phyloP scores from a whole-genome alignment of 2,888 invertebrate genomes.

The Aquatica leii region DNA sequence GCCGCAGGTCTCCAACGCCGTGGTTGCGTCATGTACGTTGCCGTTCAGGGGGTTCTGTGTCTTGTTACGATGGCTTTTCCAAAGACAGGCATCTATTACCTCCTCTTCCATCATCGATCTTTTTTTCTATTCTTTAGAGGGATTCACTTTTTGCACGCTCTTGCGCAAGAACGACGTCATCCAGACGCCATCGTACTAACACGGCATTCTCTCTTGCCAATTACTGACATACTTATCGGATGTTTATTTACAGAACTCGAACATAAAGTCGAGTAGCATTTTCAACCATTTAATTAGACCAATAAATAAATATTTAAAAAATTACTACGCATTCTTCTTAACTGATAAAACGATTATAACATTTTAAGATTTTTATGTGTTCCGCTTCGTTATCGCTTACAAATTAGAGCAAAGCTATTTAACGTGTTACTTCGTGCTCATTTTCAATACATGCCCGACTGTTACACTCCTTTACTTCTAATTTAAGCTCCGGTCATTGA shows the following conservation, averaged over 20 bases:
- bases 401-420: constrained; percentile 4
- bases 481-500: background rate
- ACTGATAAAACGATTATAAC: no score
- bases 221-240: constrained; percentile 14
- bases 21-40: constrained; percentile 38
- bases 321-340: background rate
- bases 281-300: constrained; percentile 7
- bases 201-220: constrained; percentile 25
- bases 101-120: constrained; percentile 16
- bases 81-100: constrained; percentile 2
- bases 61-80: constrained; percentile 15
- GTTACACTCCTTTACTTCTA: background rate
- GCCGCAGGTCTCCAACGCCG: constrained; percentile 40
- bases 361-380: constrained; percentile 4
- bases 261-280: no score
- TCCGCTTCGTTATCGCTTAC: constrained; percentile 16
- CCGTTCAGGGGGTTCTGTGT: constrained; percentile 25
- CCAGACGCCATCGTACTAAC: constrained; percentile 21
- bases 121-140: constrained; percentile 1
- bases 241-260: constrained; percentile 28
- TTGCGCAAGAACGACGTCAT: constrained; percentile 32
- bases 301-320: background rate
- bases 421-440: constrained; percentile 1
- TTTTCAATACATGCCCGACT: background rate
- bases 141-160: constrained; percentile 16